Evolutionary conservation across 2,888 invertebrate species (phyloP).

Genomic region (Crematogaster levior): DNA sequence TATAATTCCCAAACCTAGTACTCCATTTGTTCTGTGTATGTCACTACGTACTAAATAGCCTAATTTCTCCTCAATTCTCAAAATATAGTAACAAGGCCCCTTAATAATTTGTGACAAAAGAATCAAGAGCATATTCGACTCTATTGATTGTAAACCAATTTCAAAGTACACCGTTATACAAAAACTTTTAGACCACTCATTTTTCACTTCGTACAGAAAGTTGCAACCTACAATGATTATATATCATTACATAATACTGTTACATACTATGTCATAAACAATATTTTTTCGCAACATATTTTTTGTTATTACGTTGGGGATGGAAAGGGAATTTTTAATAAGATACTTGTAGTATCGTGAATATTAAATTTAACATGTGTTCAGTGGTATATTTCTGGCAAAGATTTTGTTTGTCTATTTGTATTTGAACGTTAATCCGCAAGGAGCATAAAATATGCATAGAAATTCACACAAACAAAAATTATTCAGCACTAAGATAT

Average conservation of each 20-base stretch:
- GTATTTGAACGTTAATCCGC: no score
- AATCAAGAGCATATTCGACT: constrained; percentile 93
- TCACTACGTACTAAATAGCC: constrained; percentile 98
- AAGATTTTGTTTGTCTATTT: no score
- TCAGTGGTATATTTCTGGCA: no score
- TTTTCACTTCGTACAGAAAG: constrained; percentile 91
- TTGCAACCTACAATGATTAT: constrained; percentile 87
- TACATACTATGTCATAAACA: background rate
- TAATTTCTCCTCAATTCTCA: constrained; percentile 96
- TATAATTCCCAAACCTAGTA: constrained; percentile 93
- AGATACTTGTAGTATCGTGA: no score
- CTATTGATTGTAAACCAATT: constrained; percentile 91
- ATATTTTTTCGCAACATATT: no score
- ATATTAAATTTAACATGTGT: no score
- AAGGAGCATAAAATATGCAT: no score
- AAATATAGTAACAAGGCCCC: constrained; percentile 96
- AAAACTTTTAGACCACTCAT: constrained; percentile 95
- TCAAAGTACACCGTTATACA: constrained; percentile 96
- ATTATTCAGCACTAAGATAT: no score
- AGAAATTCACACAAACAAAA: no score
- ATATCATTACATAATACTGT: background rate
- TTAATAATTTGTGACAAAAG: constrained; percentile 94
- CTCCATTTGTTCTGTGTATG: constrained; percentile 93
- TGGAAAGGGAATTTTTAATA: no score
- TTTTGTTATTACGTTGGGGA: no score